Evolutionary conservation across 1,140 invertebrate genomes (phyloP), one percentile per base, ranked within the genome.

Genomic region (Paralvinella palmiformis): DNA sequence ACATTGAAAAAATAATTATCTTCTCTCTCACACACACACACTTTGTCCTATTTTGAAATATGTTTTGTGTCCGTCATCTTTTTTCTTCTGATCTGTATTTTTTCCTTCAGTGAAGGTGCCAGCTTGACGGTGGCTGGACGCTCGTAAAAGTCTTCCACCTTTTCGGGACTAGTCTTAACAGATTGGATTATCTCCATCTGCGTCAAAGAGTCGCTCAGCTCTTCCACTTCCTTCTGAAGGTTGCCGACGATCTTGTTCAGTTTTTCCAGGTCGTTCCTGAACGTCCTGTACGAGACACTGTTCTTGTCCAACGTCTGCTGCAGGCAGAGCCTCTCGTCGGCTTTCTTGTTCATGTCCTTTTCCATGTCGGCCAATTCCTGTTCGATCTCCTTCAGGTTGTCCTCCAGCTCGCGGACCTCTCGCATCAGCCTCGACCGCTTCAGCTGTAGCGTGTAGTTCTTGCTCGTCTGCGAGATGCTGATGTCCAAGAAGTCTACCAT

Each of bases 401-500:
- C 64, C 41, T 78, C 74, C 35, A 79, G 60, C 7, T 74, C 71
- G 24, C 69, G 64, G 7, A 79, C 69, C 65, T 79, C 76, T 45
- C 67, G 69, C 15, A 73, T 63, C 20, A 79, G 52, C 6, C 72
- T 68, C 29, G 73, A 69, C 5, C 75, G 63, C 56, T 76, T 78
- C 52, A 74, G 64, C 66, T 79, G 77, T 22, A 78, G 67, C n/a
- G 57, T 75, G 63, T 75, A 76, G 55, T 77, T 78, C 59, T 73
- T 74, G 33, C 29, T 22, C 2, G 75, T 77, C 60, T 78, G 76
- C 7, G 73, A 68, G 24, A 77, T 67, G 17, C 75, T 77, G 15
- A 79, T 65, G 60, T 77, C 75, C 3, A 79, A 65, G 65, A 79
- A 79, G 53, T 75, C 77, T 15, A 72, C 73, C 72, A 77, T 77